Percentiles rank a stretch among this genome's conserved stretches.
phyloP scores from a whole-genome alignment of 2,113 vertebrate genomes.

The Notarius quadriscutis region DNA sequence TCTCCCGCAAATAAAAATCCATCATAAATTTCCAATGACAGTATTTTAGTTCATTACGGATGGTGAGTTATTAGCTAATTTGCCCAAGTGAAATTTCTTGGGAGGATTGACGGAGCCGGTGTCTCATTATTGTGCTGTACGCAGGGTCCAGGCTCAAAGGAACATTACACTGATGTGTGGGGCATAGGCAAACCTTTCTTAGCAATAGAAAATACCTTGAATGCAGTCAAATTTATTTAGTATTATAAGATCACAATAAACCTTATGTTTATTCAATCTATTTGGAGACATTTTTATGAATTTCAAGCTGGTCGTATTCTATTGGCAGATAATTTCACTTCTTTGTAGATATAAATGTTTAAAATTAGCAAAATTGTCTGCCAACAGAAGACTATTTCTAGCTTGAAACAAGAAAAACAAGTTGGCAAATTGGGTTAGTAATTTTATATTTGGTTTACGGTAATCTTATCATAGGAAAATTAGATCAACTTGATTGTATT shows the following conservation, averaged over 20 bases:
- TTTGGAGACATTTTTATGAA: not conserved
- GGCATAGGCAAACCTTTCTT: not conserved
- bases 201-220: not conserved
- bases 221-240: not conserved
- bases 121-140: constrained; percentile 35
- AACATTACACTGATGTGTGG: constrained; percentile 20
- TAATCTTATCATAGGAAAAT: not conserved
- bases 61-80: constrained; percentile 58
- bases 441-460: not conserved
- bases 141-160: constrained; percentile 7
- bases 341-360: not conserved
- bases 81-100: constrained; percentile 44
- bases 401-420: not conserved
- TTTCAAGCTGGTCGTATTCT: not conserved
- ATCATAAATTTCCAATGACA: constrained; percentile 51
- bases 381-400: not conserved
- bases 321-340: not conserved
- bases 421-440: not conserved
- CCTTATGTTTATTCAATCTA: not conserved
- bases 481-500: not conserved
- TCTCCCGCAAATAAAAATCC: constrained; percentile 52
- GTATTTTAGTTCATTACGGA: constrained; percentile 57
- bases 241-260: not conserved
- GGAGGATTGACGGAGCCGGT: constrained; percentile 49
- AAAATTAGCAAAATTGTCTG: not conserved